Conservation (phyloP, 2,888 invertebrate species). For the Crioceris asparagi region DNA sequence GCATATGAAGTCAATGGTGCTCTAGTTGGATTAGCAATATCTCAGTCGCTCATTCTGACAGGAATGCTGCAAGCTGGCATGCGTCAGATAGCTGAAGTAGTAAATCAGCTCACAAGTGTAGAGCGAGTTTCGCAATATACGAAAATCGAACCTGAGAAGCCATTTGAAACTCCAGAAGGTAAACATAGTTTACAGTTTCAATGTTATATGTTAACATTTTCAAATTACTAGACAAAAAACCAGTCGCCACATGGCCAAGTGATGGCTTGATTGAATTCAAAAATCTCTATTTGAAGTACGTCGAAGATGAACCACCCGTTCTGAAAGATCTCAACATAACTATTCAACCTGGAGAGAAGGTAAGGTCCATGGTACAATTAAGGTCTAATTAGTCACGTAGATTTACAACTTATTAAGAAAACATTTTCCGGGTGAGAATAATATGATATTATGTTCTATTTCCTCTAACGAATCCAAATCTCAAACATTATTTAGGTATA, state of each 20-base stretch:
- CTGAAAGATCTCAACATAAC: constrained; percentile 53
- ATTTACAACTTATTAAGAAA: too few relatives aligned
- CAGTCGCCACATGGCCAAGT: constrained; percentile 49
- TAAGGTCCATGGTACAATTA: too few relatives aligned
- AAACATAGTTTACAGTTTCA: constrained; percentile 3
- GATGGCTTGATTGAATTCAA: constrained; percentile 49
- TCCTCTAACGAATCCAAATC: too few relatives aligned
- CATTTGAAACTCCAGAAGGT: constrained; percentile 43
- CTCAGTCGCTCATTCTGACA: constrained; percentile 15
- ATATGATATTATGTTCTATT: too few relatives aligned
- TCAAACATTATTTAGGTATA: too few relatives aligned
- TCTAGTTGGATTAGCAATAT: constrained; percentile 28
- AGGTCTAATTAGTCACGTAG: too few relatives aligned
- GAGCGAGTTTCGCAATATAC: constrained; percentile 68
- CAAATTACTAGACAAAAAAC: constrained; percentile 19
- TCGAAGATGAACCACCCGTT: constrained; percentile 50
- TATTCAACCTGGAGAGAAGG: constrained; percentile 55
- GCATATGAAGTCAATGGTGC: constrained; percentile 24
- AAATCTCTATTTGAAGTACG: constrained; percentile 53
- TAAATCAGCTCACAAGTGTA: constrained; percentile 66
- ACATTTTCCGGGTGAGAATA: too few relatives aligned
- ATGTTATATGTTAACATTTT: background rate
- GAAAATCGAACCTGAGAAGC: constrained; percentile 57
- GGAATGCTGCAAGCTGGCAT: constrained; percentile 76
- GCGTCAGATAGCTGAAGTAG: constrained; percentile 65